A percentile compares a stretch with the other conserved stretches of the same genome.
Evolutionary conservation across 1,140 invertebrate genomes (phyloP).

Genomic region (Pogonus chalceus): DNA sequence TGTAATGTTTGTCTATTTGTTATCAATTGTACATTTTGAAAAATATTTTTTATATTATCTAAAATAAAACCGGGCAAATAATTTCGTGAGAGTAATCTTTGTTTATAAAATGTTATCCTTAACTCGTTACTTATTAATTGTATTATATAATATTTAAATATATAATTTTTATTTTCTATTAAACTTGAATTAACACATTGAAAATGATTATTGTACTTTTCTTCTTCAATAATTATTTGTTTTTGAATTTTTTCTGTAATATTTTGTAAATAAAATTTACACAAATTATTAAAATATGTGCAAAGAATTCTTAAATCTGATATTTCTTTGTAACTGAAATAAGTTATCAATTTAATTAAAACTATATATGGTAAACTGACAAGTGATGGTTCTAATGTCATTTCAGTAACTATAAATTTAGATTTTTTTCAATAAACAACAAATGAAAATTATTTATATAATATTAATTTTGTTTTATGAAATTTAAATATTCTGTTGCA

Average conservation of each 20-base stretch:
- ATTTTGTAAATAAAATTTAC: not conserved
- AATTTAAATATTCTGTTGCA: no score
- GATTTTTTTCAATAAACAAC: not conserved
- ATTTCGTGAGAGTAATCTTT: not conserved
- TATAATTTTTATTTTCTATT: no score
- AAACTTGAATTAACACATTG: no score
- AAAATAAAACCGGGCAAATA: not conserved
- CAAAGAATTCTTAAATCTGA: not conserved
- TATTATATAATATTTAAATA: not conserved
- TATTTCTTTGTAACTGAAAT: not conserved
- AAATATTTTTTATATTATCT: not conserved
- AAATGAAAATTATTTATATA: no score
- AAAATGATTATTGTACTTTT: no score
- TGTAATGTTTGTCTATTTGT: not conserved
- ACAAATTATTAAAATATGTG: not conserved
- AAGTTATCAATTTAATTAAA: not conserved
- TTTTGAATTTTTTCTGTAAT: not conserved
- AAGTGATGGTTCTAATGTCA: not conserved
- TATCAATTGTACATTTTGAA: not conserved
- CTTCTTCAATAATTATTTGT: no score
- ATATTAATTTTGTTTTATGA: no score
- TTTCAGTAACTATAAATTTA: not conserved
- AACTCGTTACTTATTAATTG: not conserved
- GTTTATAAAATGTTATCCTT: not conserved
- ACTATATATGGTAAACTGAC: not conserved